Conservation (phyloP, 2,113 vertebrate species). For the Indicator maculatus region DNA sequence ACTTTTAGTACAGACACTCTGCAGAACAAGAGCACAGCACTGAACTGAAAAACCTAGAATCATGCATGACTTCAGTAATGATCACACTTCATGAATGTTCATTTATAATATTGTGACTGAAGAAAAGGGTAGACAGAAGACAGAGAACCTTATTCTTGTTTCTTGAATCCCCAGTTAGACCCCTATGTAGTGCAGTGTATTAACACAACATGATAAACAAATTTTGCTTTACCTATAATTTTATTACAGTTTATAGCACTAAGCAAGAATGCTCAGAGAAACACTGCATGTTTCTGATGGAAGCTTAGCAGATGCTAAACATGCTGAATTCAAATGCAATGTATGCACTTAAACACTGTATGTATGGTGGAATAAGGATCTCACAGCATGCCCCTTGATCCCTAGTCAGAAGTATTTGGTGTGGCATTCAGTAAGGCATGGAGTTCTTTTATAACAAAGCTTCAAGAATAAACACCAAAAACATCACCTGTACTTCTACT, state of each 20-base stretch:
- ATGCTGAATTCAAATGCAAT: neutral
- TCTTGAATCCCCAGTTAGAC: neutral
- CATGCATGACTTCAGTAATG: neutral
- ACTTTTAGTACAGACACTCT: neutral
- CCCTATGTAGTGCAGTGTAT: rapidly evolving
- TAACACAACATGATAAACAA: neutral
- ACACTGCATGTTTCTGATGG: neutral
- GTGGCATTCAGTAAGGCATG: neutral
- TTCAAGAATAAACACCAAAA: slow-evolving; percentile 49
- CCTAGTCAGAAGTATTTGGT: neutral
- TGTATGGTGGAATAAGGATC: neutral
- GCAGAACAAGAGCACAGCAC: neutral
- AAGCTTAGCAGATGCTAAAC: neutral
- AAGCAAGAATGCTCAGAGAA: neutral
- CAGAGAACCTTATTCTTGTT: neutral
- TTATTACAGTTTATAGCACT: neutral
- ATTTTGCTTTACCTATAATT: neutral
- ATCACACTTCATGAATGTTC: neutral
- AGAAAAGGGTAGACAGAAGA: neutral
- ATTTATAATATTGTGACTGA: neutral
- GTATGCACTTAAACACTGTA: neutral
- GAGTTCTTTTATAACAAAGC: slow-evolving; percentile 34
- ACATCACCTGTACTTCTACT: neutral
- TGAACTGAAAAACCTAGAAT: neutral
- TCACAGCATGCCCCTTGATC: neutral